Evolutionary conservation across 2,888 invertebrate species (phyloP).

Genomic region (Synanthedon andrenaeformis): DNA sequence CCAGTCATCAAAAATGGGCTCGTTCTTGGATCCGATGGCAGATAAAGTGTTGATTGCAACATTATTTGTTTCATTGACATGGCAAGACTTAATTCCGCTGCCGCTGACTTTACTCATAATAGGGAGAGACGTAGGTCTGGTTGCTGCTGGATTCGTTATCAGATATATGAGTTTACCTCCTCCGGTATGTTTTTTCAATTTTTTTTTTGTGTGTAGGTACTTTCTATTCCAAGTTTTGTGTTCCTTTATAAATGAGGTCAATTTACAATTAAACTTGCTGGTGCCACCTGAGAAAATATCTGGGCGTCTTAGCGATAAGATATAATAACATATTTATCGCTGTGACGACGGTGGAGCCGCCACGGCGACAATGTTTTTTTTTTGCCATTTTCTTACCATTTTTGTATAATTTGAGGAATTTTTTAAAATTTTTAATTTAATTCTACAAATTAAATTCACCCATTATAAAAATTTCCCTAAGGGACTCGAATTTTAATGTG

Average conservation of each 20-base stretch:
- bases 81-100: slow-evolving; percentile 86
- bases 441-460: no score
- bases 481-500: no score
- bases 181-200: slow-evolving; percentile 74
- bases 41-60: slow-evolving; percentile 95
- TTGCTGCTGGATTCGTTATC: slow-evolving; percentile 88
- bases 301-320: background rate
- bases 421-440: no score
- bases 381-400: no score
- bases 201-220: background rate
- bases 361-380: no score
- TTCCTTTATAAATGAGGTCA: background rate
- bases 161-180: slow-evolving; percentile 90
- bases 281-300: background rate
- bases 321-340: no score
- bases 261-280: background rate
- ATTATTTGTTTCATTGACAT: slow-evolving; percentile 88
- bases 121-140: slow-evolving; percentile 83
- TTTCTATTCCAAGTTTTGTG: background rate
- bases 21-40: slow-evolving; percentile 96
- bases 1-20: slow-evolving; percentile 93
- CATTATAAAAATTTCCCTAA: no score
- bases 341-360: no score
- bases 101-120: slow-evolving; percentile 85
- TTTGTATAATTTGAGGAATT: no score